Percentiles rank a stretch among this genome's conserved stretches.
Evolutionary conservation across 92 coral and sea anemone genomes (phyloP).

Genomic region (Palythoa grandiflora): DNA sequence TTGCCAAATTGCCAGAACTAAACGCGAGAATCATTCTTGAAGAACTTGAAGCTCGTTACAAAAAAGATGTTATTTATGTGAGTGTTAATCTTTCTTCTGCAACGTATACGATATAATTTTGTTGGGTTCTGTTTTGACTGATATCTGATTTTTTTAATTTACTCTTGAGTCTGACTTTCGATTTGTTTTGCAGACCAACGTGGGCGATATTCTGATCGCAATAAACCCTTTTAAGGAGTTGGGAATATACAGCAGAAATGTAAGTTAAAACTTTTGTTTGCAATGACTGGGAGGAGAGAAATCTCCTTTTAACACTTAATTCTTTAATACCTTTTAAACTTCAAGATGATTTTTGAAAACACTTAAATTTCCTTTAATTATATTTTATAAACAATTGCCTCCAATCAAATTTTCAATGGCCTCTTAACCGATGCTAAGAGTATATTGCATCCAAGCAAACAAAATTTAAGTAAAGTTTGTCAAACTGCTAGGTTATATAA

Average conservation of each 20-base stretch:
- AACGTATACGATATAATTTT: neutral
- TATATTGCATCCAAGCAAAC: no score
- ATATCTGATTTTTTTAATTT: neutral
- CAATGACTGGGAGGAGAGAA: no score
- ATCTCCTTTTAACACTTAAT: no score
- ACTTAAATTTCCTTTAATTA: no score
- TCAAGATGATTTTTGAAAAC: no score
- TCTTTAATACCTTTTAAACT: no score
- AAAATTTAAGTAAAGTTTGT: no score
- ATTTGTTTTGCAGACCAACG: constrained; percentile 70
- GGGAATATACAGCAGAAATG: constrained; percentile 77
- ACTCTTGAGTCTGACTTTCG: neutral
- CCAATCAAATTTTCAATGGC: no score
- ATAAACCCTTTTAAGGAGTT: constrained; percentile 85
- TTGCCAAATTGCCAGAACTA: constrained; percentile 79
- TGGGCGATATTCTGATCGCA: constrained; percentile 89
- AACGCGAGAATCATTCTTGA: constrained; percentile 75
- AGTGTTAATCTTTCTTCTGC: constrained; percentile 41
- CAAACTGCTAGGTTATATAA: no score
- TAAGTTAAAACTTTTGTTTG: constrained; percentile 49
- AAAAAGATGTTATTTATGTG: constrained; percentile 80
- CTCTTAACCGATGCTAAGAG: no score
- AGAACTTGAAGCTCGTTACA: constrained; percentile 76
- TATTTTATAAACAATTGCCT: no score
- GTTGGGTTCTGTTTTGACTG: neutral